phyloP scores from a whole-genome alignment of 2,888 invertebrate genomes.

The Eupithecia inturbata region DNA sequence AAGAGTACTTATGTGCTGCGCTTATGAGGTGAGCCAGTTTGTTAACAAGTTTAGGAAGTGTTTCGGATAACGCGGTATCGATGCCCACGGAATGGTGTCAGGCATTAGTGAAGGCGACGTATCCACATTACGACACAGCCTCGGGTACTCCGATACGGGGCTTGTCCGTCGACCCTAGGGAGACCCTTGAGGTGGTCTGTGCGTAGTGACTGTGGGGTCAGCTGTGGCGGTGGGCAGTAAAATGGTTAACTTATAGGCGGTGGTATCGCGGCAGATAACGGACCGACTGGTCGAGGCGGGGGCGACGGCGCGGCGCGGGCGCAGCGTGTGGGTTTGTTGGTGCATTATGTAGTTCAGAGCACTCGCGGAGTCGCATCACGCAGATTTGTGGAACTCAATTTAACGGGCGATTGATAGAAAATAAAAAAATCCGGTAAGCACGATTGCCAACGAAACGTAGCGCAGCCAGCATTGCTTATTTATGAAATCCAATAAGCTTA shows the following conservation, averaged over 20 bases:
- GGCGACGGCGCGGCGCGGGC: slow-evolving; percentile 17
- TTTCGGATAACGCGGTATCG: slow-evolving; percentile 2
- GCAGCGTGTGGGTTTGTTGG: slow-evolving; percentile 11
- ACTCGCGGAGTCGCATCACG: slow-evolving; percentile 31
- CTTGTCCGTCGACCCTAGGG: slow-evolving; percentile 15
- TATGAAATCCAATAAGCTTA: not conserved
- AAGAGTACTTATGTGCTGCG: not conserved
- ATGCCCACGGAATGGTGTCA: slow-evolving; percentile 10
- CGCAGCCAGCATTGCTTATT: not conserved
- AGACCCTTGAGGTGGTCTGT: slow-evolving; percentile 29
- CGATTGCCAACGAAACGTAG: not conserved
- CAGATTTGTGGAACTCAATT: slow-evolving; percentile 15
- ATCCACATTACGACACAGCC: slow-evolving; percentile 21
- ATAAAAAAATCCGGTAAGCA: not conserved
- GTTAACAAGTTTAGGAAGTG: slow-evolving; percentile 18
- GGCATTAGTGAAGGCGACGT: slow-evolving; percentile 7
- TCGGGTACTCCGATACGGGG: slow-evolving; percentile 20
- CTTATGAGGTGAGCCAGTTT: not conserved
- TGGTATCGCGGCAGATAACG: slow-evolving; percentile 44
- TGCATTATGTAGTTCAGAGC: slow-evolving; percentile 32
- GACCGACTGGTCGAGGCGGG: slow-evolving; percentile 27
- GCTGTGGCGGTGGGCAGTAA: slow-evolving; percentile 39
- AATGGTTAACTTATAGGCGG: slow-evolving; percentile 43
- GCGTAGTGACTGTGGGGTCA: slow-evolving; percentile 4
- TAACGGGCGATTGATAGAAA: not conserved